These are phyloP conservation scores for Drosophila ezoana DNA, from an alignment of 2,888 invertebrate species.

Conservation along the genomic window DNA sequence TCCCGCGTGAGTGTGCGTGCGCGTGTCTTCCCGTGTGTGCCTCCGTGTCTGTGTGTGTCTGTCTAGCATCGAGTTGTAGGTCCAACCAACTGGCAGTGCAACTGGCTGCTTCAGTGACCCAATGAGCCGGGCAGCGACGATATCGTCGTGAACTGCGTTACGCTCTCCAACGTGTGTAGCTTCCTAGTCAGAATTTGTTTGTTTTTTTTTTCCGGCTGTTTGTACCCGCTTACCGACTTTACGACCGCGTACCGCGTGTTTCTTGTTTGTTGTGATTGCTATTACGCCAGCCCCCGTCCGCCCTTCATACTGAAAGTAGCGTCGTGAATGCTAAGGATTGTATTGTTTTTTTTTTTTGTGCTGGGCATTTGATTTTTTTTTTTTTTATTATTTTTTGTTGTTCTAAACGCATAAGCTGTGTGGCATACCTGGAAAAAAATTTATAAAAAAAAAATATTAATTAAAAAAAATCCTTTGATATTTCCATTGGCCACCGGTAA, in stretches of 20 bases:
- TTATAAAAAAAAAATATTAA: constrained; percentile 1
- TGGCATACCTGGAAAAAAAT: constrained; percentile 1
- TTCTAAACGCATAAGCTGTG: constrained; percentile 19
- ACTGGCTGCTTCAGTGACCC: constrained; percentile 59
- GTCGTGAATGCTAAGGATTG: constrained; percentile 20
- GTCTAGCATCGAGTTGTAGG: not conserved
- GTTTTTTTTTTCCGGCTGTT: not conserved
- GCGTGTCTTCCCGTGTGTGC: constrained; percentile 8
- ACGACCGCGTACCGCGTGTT: constrained; percentile 19
- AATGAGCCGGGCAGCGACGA: constrained; percentile 61
- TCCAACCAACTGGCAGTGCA: constrained; percentile 28
- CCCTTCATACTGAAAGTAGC: not conserved
- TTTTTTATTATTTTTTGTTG: constrained; percentile 39
- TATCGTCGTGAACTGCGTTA: constrained; percentile 48
- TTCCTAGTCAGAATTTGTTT: constrained; percentile 3
- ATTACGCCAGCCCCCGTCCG: not conserved
- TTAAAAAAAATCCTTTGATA: constrained; percentile 11
- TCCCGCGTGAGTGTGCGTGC: constrained; percentile 16
- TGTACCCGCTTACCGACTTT: not conserved
- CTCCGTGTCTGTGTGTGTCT: constrained; percentile 14
- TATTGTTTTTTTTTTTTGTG: not conserved
- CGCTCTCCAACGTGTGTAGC: constrained; percentile 11
- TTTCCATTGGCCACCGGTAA: constrained; percentile 35
- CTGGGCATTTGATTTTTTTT: constrained; percentile 19
- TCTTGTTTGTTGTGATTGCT: constrained; percentile 34